Evolutionary conservation across 1,140 invertebrate species (phyloP).

Genomic region (Hylyphantes graminicola): DNA sequence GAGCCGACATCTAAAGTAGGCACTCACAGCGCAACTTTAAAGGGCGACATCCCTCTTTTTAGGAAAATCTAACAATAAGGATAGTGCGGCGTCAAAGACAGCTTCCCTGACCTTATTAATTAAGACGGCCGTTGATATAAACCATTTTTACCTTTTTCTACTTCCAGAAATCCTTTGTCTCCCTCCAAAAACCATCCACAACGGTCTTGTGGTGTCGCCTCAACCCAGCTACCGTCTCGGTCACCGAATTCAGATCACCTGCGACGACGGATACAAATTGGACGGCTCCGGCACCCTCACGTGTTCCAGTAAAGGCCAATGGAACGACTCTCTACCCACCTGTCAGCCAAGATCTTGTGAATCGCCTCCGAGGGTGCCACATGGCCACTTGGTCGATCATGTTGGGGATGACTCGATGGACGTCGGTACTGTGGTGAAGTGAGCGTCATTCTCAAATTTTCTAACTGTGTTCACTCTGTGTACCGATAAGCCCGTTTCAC

Average conservation of each 20-base stretch:
- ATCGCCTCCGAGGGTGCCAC: conserved; percentile 63
- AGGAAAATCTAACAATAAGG: too few species aligned
- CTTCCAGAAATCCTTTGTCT: conserved; percentile 51
- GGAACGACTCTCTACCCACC: conserved; percentile 46
- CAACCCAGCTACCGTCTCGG: conserved; percentile 18
- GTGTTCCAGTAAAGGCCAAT: conserved; percentile 42
- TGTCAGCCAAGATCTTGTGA: conserved; percentile 65
- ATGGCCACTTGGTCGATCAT: conserved; percentile 61
- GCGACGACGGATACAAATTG: conserved; percentile 57
- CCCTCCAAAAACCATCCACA: conserved; percentile 32
- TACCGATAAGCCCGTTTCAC: too few species aligned
- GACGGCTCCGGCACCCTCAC: conserved; percentile 32
- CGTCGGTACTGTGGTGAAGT: conserved; percentile 63
- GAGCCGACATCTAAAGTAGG: too few species aligned
- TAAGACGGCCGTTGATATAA: too few species aligned
- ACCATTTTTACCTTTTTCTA: too few species aligned
- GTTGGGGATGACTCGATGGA: conserved; percentile 22
- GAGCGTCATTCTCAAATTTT: too few species aligned
- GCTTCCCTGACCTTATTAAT: too few species aligned
- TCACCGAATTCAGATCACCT: conserved; percentile 42
- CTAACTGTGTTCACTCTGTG: too few species aligned
- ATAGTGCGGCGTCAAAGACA: too few species aligned
- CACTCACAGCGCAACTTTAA: too few species aligned
- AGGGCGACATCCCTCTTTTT: too few species aligned
- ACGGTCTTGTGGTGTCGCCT: conserved; percentile 29